Evolutionary conservation across 2,113 vertebrate species (phyloP).

Genomic region (Castor canadensis): DNA sequence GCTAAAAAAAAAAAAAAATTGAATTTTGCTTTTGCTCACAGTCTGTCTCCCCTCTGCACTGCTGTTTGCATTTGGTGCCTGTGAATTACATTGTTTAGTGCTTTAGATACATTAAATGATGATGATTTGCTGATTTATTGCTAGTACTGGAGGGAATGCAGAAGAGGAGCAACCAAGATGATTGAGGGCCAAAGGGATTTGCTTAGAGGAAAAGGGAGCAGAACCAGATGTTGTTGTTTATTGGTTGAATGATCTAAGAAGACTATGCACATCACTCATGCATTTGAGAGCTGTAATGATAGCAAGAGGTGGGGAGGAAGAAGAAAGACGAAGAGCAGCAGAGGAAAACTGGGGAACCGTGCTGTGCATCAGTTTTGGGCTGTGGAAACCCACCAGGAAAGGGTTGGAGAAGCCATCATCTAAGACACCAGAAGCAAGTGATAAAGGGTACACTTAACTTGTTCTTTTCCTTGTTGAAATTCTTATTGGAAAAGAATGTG

Average conservation of each 20-base stretch:
- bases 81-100: neutral
- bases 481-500: neutral
- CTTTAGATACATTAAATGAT: neutral
- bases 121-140: slow-evolving; percentile 50
- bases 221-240: slow-evolving; percentile 61
- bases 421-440: neutral
- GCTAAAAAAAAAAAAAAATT: neutral
- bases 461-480: neutral
- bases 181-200: slow-evolving; percentile 23
- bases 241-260: slow-evolving; percentile 48
- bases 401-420: neutral
- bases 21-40: neutral
- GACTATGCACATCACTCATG: neutral
- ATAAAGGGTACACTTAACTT: neutral
- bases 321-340: neutral
- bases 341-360: too few relatives aligned
- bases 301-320: neutral
- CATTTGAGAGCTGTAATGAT: slow-evolving; percentile 5
- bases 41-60: neutral
- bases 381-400: neutral
- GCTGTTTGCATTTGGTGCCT: neutral
- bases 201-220: slow-evolving; percentile 25
- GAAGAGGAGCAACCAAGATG: slow-evolving; percentile 25
- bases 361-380: too few relatives aligned
- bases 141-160: slow-evolving; percentile 9